Conservation (phyloP, 2,797 vertebrate genomes). For the Lindbergichthys nudifrons region DNA sequence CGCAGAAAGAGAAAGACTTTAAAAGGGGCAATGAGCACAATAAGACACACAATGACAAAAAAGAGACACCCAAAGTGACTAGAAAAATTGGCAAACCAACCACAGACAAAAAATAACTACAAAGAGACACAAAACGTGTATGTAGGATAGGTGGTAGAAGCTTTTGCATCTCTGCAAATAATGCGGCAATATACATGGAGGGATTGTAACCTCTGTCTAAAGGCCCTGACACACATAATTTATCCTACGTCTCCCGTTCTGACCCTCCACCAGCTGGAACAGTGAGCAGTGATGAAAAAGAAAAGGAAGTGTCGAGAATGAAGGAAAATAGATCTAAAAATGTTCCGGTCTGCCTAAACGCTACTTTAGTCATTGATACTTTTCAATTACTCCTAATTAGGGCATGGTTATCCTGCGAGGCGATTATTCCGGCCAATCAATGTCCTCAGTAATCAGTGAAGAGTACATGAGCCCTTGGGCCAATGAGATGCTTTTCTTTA, state of each 20-base stretch:
- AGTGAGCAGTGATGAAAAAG: background rate
- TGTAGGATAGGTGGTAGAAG: no score
- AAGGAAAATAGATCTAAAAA: slow-evolving; percentile 35
- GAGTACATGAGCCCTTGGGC: slow-evolving; percentile 64
- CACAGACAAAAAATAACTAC: no score
- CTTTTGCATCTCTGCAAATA: no score
- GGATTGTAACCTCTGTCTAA: background rate
- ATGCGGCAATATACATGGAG: no score
- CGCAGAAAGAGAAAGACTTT: no score
- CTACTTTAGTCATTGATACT: slow-evolving; percentile 68
- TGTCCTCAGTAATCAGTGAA: slow-evolving; percentile 68
- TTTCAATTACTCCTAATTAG: slow-evolving; percentile 79
- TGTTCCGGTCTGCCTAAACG: slow-evolving; percentile 29
- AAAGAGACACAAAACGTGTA: no score
- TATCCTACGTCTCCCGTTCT: slow-evolving; percentile 16
- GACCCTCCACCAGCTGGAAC: slow-evolving; percentile 30
- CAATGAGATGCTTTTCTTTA: slow-evolving; percentile 45
- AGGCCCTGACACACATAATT: no score
- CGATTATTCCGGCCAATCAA: slow-evolving; percentile 79
- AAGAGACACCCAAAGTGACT: no score
- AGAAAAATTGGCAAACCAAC: no score
- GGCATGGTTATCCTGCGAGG: slow-evolving; percentile 59
- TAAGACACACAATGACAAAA: no score
- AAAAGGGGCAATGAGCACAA: no score
- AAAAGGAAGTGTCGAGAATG: background rate